Base-by-base conservation (phyloP, 2,113 vertebrate genomes). In the Haemorhous mexicanus region DNA sequence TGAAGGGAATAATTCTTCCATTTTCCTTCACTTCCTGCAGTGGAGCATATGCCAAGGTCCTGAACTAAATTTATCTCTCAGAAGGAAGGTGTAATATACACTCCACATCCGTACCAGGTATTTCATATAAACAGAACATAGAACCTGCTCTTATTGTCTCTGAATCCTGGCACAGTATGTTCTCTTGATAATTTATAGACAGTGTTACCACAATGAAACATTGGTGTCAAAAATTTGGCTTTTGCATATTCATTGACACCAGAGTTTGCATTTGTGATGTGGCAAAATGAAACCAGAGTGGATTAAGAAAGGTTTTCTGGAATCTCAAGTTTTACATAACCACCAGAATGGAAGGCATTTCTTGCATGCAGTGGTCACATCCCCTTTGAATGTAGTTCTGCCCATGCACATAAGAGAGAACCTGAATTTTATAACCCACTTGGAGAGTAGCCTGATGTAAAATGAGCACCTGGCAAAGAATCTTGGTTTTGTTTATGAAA, bases 1-100 rank as follows among this genome's bases (percentile, higher is more conserved):
- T 44, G 21, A 81, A 84, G n/a, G 21, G 66, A 93, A 49, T 95
- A 87, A 88, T 86, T 94, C 49, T 91, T 88, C 76, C 22, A n/a
- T 86, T 94, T 95, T 81, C 75, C 62, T 84, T 90, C 24, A 41
- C 46, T 93, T 92, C 70, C 62, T 84, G 50, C 90, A 92, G 63
- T 32, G 55, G 46, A 93, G 55, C 78, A 77, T 61, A 95, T 53
- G 59, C 67, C 49, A 81, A 88, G 63, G 70, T 85, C 59, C 82
- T 77, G 74, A 85, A 52, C 16, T 63, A 62, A 89, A 59, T 79
- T 76, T 41, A 19, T 75, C 67, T 89, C 58, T 80, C 63, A 77
- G 74, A 89, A 79, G 55, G 41, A 84, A 90, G 63, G 59, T 41
- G 44, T 67, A 56, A 43, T 80, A 68, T 14, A 37, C 62, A 62